phyloP scores from a whole-genome alignment of 2,888 invertebrate genomes.

The Sinohyriopsis cumingii region DNA sequence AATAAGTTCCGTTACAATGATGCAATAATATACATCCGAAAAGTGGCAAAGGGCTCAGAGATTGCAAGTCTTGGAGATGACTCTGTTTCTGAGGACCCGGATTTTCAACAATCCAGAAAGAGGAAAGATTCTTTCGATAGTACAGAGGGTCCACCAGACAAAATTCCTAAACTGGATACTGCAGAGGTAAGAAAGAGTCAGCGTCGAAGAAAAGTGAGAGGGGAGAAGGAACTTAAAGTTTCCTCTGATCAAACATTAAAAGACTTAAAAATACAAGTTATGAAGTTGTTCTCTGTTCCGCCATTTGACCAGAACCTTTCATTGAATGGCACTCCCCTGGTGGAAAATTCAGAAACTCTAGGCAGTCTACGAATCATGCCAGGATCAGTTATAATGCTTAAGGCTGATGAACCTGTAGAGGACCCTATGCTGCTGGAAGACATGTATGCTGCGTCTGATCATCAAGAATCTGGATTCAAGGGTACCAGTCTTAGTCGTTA shows the following conservation, averaged over 20 bases:
- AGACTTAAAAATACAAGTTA: constrained; percentile 73
- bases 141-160: constrained; percentile 44
- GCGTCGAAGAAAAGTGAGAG: constrained; percentile 70
- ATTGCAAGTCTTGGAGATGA: constrained; percentile 21
- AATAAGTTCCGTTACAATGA: constrained; percentile 59
- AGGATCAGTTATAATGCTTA: constrained; percentile 38
- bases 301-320: constrained; percentile 72
- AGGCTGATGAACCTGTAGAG: constrained; percentile 68
- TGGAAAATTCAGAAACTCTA: constrained; percentile 54
- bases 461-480: constrained; percentile 71
- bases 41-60: constrained; percentile 19
- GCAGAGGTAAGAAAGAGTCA: constrained; percentile 65
- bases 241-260: constrained; percentile 71
- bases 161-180: constrained; percentile 36
- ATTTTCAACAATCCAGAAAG: constrained; percentile 31
- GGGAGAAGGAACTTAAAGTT: constrained; percentile 72
- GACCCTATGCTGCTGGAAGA: constrained; percentile 66
- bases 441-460: constrained; percentile 47
- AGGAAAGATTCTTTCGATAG: constrained; percentile 12
- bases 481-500: constrained; percentile 59
- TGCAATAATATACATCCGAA: constrained; percentile 61
- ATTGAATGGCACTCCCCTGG: constrained; percentile 61
- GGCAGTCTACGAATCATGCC: constrained; percentile 37
- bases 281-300: constrained; percentile 71
- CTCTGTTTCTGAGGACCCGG: constrained; percentile 36